Conservation (phyloP, 2,113 vertebrate genomes). For the Tragelaphus scriptus region DNA sequence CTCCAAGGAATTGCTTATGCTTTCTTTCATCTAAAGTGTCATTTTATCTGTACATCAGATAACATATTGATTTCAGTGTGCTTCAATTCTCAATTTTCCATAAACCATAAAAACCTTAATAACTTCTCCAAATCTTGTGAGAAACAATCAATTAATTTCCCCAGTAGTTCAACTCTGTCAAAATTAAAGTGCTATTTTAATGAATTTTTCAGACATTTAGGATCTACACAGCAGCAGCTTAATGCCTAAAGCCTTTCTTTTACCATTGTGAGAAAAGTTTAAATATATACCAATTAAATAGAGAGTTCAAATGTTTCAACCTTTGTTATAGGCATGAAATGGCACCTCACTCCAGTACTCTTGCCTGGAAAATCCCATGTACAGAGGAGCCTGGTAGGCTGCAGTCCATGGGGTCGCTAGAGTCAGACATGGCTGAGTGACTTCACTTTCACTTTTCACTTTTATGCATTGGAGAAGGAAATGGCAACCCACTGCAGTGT, state of each 20-base stretch:
- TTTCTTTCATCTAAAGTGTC: constrained; percentile 48
- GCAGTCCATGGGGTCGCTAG: no score
- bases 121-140: constrained; percentile 48
- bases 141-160: constrained; percentile 63
- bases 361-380: no score
- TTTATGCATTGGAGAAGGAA: no score
- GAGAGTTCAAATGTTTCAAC: constrained; percentile 52
- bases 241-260: constrained; percentile 55
- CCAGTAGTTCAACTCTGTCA: constrained; percentile 61
- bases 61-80: constrained; percentile 59
- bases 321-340: constrained; percentile 37
- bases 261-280: constrained; percentile 11
- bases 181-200: constrained; percentile 73
- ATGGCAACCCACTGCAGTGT: no score
- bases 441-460: no score
- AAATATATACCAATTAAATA: constrained; percentile 52
- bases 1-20: constrained; percentile 29
- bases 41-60: constrained; percentile 65
- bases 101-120: constrained; percentile 65
- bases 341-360: no score
- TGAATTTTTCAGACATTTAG: constrained; percentile 70
- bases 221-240: constrained; percentile 57
- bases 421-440: no score
- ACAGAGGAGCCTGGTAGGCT: no score
- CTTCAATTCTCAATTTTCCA: constrained; percentile 69